A percentile compares a stretch with the other conserved stretches of the same genome.
phyloP scores from a whole-genome alignment of 2,888 invertebrate genomes.

The Campoplex capitator region DNA sequence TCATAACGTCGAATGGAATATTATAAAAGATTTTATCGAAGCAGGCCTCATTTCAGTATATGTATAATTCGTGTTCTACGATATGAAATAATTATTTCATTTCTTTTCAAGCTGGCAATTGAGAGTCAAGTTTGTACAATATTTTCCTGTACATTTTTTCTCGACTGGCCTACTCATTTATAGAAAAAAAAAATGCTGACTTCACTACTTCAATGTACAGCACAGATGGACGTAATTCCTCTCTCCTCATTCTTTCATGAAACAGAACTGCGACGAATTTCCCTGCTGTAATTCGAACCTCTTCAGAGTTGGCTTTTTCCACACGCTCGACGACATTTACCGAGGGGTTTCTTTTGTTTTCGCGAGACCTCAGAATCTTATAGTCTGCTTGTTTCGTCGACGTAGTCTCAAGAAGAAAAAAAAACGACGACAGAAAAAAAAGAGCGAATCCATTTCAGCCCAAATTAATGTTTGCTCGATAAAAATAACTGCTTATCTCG shows the following conservation, averaged over 20 bases:
- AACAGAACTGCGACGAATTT: constrained; percentile 27
- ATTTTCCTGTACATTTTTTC: neutral
- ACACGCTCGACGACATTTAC: constrained; percentile 17
- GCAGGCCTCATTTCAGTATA: neutral
- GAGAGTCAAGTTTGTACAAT: neutral
- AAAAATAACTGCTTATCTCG: neutral
- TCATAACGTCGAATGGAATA: neutral
- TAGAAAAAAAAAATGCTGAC: neutral
- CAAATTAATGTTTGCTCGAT: neutral
- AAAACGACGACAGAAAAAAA: neutral
- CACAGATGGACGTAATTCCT: neutral
- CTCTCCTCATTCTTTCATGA: neutral
- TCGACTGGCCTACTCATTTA: neutral
- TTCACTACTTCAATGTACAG: neutral
- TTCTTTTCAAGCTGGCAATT: neutral
- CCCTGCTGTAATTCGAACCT: constrained; percentile 2
- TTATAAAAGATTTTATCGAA: neutral
- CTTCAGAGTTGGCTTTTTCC: constrained; percentile 23
- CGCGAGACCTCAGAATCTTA: neutral
- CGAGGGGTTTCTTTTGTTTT: constrained; percentile 9
- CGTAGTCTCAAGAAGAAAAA: neutral
- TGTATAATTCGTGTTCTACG: neutral
- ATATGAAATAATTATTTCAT: neutral
- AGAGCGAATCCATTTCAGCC: neutral
- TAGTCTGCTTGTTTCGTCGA: neutral